Evolutionary conservation across 53 echinoderm and acorn worm genomes (phyloP), one percentile per base, ranked within the genome.

Genomic region (Echinometra lucunter): DNA sequence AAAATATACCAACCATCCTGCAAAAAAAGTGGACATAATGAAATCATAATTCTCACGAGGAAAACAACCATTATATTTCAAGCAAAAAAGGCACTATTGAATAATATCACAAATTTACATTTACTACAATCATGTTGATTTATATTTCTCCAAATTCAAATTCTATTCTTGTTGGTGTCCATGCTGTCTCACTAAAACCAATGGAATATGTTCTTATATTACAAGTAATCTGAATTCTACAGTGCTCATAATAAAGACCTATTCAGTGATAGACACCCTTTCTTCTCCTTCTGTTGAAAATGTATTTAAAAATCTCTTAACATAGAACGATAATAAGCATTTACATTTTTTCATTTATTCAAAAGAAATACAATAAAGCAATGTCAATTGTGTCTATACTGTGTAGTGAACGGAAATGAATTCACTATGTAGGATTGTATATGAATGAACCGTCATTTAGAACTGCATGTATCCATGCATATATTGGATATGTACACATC

Each of bases 111-210:
- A 60, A 17, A 6, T 25, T 4, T 63, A 63, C 25, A n/a, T 25
- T 63, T 63, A 16, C 6, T 23, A 27, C 1, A 63, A 2, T 19
- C 21, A 30, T 67, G 38, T 40, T 42, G 5, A 75, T 75, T 37
- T 40, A 28, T 75, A 9, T 53, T 53, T 38, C 2, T 78, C 42
- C 35, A 38, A 78, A 75, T 75, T 42, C 35, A 72, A 30, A 78
- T 40, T 49, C 28, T 49, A 18, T n/a, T n/a, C 85, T 85, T 85
- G 81, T 38, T 90, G 91, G 66, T 91, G 91, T 91, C 91, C 91
- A 91, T 91, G 91, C 91, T 91, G 40, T 91, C 91, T 91, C 91
- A 69, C 13, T 67, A 12, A 57, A 53, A 40, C 78, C 38, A 40
- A 42, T 18, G 6, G 17, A 78, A 78, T 78, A 10, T 72, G 0